Evolutionary conservation across 2,113 vertebrate genomes (phyloP).

Genomic region (Chascanopsetta lugubris): DNA sequence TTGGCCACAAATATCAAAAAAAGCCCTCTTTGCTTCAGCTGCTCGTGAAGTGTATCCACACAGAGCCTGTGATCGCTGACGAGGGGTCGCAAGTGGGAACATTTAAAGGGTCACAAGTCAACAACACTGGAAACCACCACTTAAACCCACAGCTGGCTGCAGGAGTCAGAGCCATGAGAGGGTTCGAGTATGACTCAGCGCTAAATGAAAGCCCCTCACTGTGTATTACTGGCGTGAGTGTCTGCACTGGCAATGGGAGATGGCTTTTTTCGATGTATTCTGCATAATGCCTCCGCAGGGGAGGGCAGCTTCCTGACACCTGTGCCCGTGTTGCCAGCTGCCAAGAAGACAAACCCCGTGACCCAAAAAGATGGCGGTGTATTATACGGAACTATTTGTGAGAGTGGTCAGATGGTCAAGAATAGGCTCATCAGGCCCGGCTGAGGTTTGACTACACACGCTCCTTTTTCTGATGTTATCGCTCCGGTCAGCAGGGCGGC

Average conservation of each 20-base stretch:
- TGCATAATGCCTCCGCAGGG: slow-evolving; percentile 13
- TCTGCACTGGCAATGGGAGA: slow-evolving; percentile 22
- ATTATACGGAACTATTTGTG: slow-evolving; percentile 13
- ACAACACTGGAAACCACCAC: background rate
- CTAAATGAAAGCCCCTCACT: slow-evolving; percentile 17
- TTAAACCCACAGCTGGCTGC: background rate
- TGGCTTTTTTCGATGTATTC: slow-evolving; percentile 10
- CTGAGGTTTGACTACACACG: slow-evolving; percentile 25
- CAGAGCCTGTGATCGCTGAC: background rate
- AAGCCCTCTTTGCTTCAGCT: background rate
- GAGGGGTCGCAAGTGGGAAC: slow-evolving; percentile 1
- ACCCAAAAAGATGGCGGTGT: slow-evolving; percentile 13
- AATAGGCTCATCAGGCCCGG: slow-evolving; percentile 43
- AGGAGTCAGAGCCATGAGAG: background rate
- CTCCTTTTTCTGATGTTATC: slow-evolving; percentile 29
- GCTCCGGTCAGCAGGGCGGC: slow-evolving; percentile 52
- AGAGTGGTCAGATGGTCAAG: slow-evolving; percentile 24
- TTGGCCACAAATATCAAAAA: background rate
- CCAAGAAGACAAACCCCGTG: slow-evolving; percentile 11
- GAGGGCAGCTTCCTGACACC: slow-evolving; percentile 43
- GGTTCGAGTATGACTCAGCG: slow-evolving; percentile 20
- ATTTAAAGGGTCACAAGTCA: background rate
- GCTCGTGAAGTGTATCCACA: background rate
- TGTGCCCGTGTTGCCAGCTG: slow-evolving; percentile 12
- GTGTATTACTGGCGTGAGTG: background rate